phyloP scores from a whole-genome alignment of 2,113 vertebrate genomes.

The Zeus faber region DNA sequence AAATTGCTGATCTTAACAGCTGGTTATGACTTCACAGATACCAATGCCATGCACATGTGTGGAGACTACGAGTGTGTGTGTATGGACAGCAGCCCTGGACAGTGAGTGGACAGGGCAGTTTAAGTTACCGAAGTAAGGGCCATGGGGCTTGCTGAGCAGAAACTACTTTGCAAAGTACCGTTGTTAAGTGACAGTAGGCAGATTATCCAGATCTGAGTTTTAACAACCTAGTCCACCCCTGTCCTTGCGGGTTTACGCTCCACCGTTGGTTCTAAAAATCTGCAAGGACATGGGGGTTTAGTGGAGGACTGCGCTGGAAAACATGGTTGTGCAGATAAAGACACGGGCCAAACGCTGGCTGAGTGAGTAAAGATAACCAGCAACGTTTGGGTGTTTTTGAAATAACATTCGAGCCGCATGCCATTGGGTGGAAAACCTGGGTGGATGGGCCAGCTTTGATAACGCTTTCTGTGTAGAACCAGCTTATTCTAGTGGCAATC shows the following conservation, averaged over 20 bases:
- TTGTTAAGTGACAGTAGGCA: conserved; percentile 35
- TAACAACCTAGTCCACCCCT: too few species aligned
- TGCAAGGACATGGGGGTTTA: conserved; percentile 33
- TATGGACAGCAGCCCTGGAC: conserved; percentile 12
- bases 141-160: conserved; percentile 4
- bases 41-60: background rate
- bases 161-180: conserved; percentile 4
- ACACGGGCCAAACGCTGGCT: conserved; percentile 25
- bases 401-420: too few species aligned
- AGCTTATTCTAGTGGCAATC: too few species aligned
- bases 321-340: conserved; percentile 23
- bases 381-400: background rate
- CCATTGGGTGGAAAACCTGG: conserved; percentile 39
- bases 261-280: too few species aligned
- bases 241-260: too few species aligned
- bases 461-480: too few species aligned
- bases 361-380: background rate
- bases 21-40: conserved; percentile 19
- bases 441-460: conserved; percentile 31
- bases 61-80: background rate
- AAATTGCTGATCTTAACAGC: conserved; percentile 16
- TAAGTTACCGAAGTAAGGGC: background rate
- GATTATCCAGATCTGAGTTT: too few species aligned
- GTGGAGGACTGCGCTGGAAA: conserved; percentile 32
- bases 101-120: background rate